Evolutionary conservation across 1,140 invertebrate genomes (phyloP), one percentile per base, ranked within the genome.

Genomic region (Chironomus tepperi): DNA sequence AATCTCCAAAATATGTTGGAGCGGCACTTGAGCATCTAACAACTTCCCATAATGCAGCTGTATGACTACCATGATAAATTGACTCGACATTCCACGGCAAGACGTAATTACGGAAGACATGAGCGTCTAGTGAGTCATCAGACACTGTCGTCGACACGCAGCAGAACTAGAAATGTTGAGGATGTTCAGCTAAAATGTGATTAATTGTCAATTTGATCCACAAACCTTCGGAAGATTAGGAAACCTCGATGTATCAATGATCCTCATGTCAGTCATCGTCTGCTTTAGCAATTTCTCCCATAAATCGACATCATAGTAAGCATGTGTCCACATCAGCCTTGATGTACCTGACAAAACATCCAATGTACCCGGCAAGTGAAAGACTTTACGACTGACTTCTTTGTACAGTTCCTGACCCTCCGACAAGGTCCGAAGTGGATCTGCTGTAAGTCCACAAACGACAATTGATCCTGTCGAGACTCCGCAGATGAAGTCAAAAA

Each of bases 401-500:
- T 87, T 88, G 77, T 94, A 95, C 42, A 91, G 79, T 74, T 84
- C 77, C 73, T 88, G n/a, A 87, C 77, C 89, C 86, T 76, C 91
- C 87, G 24, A 87, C 84, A 19, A 93, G 81, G 7, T 70, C 18
- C 65, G 3, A 1, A 18, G 7, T 19, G 9, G n/a, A 18, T 70
- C 65, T 9, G n/a, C 18, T 19, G 65, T 88, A 79, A 93, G 83
- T 74, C 88, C 85, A 77, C 87, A 86, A 8, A 89, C 88, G 16
- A 93, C 84, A 77, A 93, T 92, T 12, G 91, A 90, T 73, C 95
- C 95, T 3, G 95, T 97, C 79, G 93, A 95, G 12, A 97, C 95
- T 8, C 96, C 96, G 79, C 93, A 93, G 77, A 98, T 91, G 76
- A 92, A 92, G 83, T 98, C 96, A 84, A 98, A 98, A 81, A 91